Conservation (phyloP, 2,113 vertebrate species). For the Nerophis ophidion region DNA sequence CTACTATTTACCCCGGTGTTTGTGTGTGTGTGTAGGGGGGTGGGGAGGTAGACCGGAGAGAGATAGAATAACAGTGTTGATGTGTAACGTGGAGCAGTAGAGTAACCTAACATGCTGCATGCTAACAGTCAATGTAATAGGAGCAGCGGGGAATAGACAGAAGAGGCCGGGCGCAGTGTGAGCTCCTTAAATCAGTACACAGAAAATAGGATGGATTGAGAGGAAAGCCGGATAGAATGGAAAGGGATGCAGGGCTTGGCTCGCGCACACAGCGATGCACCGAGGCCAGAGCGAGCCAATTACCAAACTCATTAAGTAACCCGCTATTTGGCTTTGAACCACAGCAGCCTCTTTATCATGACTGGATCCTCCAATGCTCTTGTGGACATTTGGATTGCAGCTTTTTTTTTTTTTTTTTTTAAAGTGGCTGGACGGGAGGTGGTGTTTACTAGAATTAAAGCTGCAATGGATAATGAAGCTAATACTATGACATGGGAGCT, state of each 20-base stretch:
- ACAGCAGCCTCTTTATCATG: slow-evolving; percentile 42
- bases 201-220: slow-evolving; percentile 19
- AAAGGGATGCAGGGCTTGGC: slow-evolving; percentile 19
- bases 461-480: not conserved
- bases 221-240: slow-evolving; percentile 32
- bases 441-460: slow-evolving; percentile 19
- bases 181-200: slow-evolving; percentile 24
- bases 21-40: not conserved
- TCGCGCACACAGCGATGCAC: slow-evolving; percentile 52
- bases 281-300: slow-evolving; percentile 65
- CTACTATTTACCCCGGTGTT: slow-evolving; percentile 27
- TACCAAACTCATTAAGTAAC: slow-evolving; percentile 74
- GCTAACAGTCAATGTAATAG: slow-evolving; percentile 21
- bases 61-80: slow-evolving; percentile 30
- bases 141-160: slow-evolving; percentile 21
- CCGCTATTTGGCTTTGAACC: slow-evolving; percentile 62
- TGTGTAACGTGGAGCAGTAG: slow-evolving; percentile 30
- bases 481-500: slow-evolving; percentile 1
- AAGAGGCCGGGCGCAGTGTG: slow-evolving; percentile 26
- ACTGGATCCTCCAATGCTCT: slow-evolving; percentile 39
- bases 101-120: slow-evolving; percentile 29
- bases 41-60: slow-evolving; percentile 18
- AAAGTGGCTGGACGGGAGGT: slow-evolving; percentile 15
- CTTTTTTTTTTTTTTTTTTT: slow-evolving; percentile 10
- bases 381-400: slow-evolving; percentile 23